Evolutionary conservation across 2,888 invertebrate genomes (phyloP).

Genomic region (Xanthorhoe spadicearia): DNA sequence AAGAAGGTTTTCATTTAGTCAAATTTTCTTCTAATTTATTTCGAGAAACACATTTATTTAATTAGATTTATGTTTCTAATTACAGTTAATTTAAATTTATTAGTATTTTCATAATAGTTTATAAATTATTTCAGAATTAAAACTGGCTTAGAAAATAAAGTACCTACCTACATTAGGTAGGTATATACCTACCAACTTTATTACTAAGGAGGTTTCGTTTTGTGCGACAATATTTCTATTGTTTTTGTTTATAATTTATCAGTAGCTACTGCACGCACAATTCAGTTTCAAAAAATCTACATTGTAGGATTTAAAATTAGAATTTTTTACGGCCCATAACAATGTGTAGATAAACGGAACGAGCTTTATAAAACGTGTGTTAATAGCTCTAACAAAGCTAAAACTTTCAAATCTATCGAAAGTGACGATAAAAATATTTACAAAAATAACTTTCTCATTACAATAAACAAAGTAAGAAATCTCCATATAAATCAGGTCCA

Average conservation of each 20-base stretch:
- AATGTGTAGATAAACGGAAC: not conserved
- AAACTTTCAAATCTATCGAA: conserved; percentile 8
- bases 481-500: conserved; percentile 54
- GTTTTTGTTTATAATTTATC: too few relatives aligned
- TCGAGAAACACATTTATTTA: not conserved
- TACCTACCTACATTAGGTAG: too few relatives aligned
- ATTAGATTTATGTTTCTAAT: not conserved
- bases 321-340: too few relatives aligned
- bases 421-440: conserved; percentile 8
- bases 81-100: not conserved
- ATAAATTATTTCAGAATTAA: too few relatives aligned
- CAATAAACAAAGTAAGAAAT: conserved; percentile 37
- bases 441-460: conserved; percentile 30
- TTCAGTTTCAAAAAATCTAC: too few relatives aligned
- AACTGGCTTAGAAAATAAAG: too few relatives aligned
- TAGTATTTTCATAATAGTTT: too few relatives aligned
- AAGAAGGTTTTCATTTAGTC: not conserved
- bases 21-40: not conserved
- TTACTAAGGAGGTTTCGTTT: too few relatives aligned
- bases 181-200: too few relatives aligned
- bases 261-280: too few relatives aligned
- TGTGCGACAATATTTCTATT: too few relatives aligned
- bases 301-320: too few relatives aligned
- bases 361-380: not conserved
- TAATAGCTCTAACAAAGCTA: not conserved